A percentile compares a stretch with the other conserved stretches of the same genome.
Evolutionary conservation across 2,888 invertebrate genomes (phyloP).

Genomic region (Chirona hameri): DNA sequence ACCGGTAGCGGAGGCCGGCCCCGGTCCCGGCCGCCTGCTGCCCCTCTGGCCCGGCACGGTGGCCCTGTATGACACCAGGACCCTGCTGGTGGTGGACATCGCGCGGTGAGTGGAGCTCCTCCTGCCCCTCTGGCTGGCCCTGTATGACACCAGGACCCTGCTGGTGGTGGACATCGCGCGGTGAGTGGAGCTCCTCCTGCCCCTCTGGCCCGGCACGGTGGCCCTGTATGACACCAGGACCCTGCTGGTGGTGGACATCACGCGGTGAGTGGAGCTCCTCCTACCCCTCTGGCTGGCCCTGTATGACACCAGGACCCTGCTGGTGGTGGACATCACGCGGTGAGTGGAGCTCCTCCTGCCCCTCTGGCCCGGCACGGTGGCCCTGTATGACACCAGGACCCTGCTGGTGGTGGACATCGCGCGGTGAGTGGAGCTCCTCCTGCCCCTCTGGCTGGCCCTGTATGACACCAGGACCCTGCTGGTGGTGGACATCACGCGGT

Average conservation of each 20-base stretch:
- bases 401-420: slow-evolving; percentile 4
- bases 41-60: neutral
- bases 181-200: too few relatives aligned
- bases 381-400: neutral
- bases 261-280: too few relatives aligned
- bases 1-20: neutral
- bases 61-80: neutral
- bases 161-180: slow-evolving; percentile 1
- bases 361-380: neutral
- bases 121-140: neutral
- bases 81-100: neutral
- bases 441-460: neutral
- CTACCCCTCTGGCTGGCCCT: neutral
- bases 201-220: neutral
- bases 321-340: slow-evolving; percentile 3
- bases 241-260: neutral
- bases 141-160: neutral
- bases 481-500: slow-evolving; percentile 1
- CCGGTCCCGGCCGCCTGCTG: neutral
- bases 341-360: too few relatives aligned
- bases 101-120: neutral
- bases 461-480: neutral
- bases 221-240: neutral
- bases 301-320: neutral
- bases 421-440: too few relatives aligned